Conservation (phyloP, 1,140 invertebrate genomes). For the Periplaneta americana region DNA sequence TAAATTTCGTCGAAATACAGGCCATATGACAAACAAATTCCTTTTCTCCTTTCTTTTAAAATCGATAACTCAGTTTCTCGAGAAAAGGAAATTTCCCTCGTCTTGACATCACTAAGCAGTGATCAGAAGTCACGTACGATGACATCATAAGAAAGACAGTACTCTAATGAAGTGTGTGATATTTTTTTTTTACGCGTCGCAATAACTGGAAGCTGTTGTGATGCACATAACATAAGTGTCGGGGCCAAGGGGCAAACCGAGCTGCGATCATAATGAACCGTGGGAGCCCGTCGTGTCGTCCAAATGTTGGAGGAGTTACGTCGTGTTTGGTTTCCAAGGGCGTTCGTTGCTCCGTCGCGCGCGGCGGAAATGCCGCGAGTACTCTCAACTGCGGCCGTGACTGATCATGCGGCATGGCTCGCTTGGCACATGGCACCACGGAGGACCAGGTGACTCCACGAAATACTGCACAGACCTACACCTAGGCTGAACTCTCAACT, state of each 20-base stretch:
- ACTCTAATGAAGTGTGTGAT: neutral
- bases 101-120: too few species aligned
- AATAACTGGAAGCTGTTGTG: neutral
- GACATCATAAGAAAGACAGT: neutral
- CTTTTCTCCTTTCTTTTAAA: too few species aligned
- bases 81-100: too few species aligned
- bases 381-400: too few species aligned
- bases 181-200: neutral
- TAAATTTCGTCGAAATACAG: too few species aligned
- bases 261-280: neutral
- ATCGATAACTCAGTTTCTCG: too few species aligned
- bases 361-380: neutral
- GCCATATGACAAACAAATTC: too few species aligned
- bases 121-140: neutral
- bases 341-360: neutral
- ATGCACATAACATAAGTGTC: neutral
- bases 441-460: too few species aligned
- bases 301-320: neutral
- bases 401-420: too few species aligned
- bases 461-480: too few species aligned
- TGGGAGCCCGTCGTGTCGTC: neutral
- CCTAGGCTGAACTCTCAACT: too few species aligned
- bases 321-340: neutral
- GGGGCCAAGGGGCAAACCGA: neutral
- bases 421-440: too few species aligned